Percentiles rank a stretch among this genome's conserved stretches.
phyloP scores from a whole-genome alignment of 1,140 invertebrate species.

The Bemisia tabaci region DNA sequence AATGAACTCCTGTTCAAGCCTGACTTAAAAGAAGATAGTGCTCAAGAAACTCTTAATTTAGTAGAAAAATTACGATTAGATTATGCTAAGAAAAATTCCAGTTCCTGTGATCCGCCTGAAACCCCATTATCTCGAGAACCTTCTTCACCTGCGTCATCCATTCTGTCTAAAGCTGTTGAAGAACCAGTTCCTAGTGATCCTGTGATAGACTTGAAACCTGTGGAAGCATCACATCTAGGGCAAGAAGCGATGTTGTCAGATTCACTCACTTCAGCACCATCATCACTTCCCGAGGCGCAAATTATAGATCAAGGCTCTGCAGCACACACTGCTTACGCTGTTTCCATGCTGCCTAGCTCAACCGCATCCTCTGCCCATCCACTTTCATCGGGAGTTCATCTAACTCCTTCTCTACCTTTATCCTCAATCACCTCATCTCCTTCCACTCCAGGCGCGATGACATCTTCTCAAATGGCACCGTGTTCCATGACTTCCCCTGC shows the following conservation, averaged over 20 bases:
- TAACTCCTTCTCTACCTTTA: neutral
- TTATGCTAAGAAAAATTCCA: conserved; percentile 41
- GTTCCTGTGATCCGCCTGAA: neutral
- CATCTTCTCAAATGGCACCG: neutral
- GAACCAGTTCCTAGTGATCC: neutral
- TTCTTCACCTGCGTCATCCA: neutral
- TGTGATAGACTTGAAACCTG: neutral
- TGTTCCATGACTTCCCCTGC: neutral
- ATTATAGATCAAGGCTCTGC: no score
- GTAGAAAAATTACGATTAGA: conserved; percentile 61
- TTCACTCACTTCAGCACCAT: no score
- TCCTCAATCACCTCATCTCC: neutral
- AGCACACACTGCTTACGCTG: neutral
- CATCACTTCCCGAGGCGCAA: no score
- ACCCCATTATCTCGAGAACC: neutral
- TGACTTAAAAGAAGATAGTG: conserved; percentile 61
- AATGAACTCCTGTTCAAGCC: conserved; percentile 49
- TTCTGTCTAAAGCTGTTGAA: neutral
- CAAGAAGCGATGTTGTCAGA: neutral
- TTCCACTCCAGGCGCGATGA: neutral
- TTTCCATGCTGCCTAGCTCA: neutral
- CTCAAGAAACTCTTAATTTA: conserved; percentile 57
- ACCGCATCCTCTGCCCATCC: neutral
- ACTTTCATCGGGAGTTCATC: neutral
- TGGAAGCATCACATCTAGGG: neutral